These are phyloP conservation scores for Boleophthalmus pectinirostris DNA, from an alignment of 2,113 vertebrate genomes.

Conservation along the genomic window DNA sequence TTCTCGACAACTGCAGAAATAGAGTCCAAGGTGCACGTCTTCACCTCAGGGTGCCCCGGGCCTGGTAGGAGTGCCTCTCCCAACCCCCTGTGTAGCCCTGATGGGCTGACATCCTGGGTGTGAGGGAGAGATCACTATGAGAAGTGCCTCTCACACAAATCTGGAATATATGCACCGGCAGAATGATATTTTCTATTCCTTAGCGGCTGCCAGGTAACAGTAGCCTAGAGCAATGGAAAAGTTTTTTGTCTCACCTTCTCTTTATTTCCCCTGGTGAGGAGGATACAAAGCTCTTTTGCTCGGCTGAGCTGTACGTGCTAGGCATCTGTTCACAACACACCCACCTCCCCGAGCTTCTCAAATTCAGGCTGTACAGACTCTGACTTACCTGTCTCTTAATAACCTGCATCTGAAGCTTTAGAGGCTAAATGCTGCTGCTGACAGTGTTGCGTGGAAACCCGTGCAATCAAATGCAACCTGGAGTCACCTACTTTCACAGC, in stretches of 20 bases:
- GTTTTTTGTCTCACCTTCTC: conserved; percentile 75
- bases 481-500: conserved; percentile 13
- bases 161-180: conserved; percentile 64
- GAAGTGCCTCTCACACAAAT: conserved; percentile 51
- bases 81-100: conserved; percentile 38
- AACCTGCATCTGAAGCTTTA: conserved; percentile 33
- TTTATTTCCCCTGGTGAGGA: conserved; percentile 78
- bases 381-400: conserved; percentile 39
- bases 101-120: conserved; percentile 36
- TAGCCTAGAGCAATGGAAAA: conserved; percentile 73
- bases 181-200: conserved; percentile 77
- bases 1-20: conserved; percentile 44
- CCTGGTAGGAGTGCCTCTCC: conserved; percentile 38
- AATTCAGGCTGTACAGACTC: conserved; percentile 42
- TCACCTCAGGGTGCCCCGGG: conserved; percentile 49
- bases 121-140: conserved; percentile 32
- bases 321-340: conserved; percentile 67
- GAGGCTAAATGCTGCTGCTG: conserved; percentile 33
- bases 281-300: conserved; percentile 73
- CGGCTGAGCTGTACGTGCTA: conserved; percentile 71
- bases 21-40: conserved; percentile 55
- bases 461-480: conserved; percentile 11
- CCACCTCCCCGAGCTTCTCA: conserved; percentile 41
- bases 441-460: conserved; percentile 31
- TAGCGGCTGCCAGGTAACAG: conserved; percentile 69